Evolutionary conservation across 2,797 vertebrate species (phyloP).

Genomic region (Rallus crepitans): DNA sequence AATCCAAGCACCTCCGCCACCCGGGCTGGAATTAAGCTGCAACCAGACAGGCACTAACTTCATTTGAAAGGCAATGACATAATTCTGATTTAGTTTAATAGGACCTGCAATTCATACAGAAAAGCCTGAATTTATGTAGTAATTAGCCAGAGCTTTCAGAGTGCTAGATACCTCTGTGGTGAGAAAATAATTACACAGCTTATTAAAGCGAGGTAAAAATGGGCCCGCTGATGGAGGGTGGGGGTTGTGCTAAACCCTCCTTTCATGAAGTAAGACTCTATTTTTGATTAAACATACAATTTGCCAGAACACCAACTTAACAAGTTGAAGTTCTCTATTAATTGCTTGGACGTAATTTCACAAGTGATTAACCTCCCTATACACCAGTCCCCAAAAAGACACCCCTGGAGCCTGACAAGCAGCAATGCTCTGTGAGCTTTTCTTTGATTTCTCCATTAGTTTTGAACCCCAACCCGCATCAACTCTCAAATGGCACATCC

Average conservation of each 20-base stretch:
- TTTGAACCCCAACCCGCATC: not conserved
- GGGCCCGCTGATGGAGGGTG: not conserved
- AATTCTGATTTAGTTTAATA: conserved; percentile 25
- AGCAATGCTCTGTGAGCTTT: not conserved
- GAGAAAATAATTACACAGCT: conserved; percentile 7
- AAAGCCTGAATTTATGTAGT: conserved; percentile 22
- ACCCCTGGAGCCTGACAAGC: accelerated
- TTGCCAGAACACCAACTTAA: not conserved
- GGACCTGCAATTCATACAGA: not conserved
- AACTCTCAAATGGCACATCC: not conserved
- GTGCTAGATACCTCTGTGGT: not conserved
- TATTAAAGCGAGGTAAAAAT: not conserved
- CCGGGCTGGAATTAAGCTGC: not conserved
- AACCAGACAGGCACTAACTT: not conserved
- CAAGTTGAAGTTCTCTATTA: not conserved
- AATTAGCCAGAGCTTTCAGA: conserved; percentile 30
- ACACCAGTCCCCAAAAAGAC: not conserved
- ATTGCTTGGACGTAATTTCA: not conserved
- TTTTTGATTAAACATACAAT: not conserved
- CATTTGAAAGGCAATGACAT: conserved; percentile 14
- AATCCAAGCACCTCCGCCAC: not conserved
- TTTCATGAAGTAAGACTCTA: not conserved
- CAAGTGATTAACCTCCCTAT: not conserved
- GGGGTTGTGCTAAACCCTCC: not conserved
- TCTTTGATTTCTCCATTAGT: accelerated